Evolutionary conservation across 2,888 invertebrate genomes (phyloP).

Genomic region (Psylliodes chrysocephalus): DNA sequence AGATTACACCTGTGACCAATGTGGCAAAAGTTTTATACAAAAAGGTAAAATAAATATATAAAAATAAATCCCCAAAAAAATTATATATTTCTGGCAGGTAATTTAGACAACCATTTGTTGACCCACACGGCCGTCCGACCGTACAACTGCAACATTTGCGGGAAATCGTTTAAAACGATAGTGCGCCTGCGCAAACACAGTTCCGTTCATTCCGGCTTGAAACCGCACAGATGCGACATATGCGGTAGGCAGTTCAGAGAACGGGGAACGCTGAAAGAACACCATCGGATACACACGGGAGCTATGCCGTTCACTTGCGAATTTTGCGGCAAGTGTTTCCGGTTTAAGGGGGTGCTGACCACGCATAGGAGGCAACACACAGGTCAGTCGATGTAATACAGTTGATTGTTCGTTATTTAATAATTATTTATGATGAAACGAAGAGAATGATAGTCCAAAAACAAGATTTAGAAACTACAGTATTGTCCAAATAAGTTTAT

Average conservation of each 20-base stretch:
- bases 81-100: constrained; percentile 47
- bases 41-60: constrained; percentile 61
- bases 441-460: too few species aligned
- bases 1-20: constrained; percentile 69
- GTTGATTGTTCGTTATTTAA: too few species aligned
- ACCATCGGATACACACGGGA: constrained; percentile 81
- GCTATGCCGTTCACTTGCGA: constrained; percentile 82
- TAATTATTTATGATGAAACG: too few species aligned
- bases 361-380: constrained; percentile 80
- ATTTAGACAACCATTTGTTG: constrained; percentile 68
- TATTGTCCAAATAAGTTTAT: too few species aligned
- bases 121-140: constrained; percentile 67
- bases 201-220: constrained; percentile 69
- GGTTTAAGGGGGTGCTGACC: constrained; percentile 80
- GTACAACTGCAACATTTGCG: constrained; percentile 65
- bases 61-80: too few species aligned
- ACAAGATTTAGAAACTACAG: too few species aligned
- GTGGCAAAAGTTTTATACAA: constrained; percentile 70
- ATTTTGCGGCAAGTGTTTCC: constrained; percentile 79
- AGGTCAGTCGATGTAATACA: constrained; percentile 51
- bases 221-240: constrained; percentile 71
- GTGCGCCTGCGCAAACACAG: constrained; percentile 68
- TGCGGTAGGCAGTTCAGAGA: constrained; percentile 74
- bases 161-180: constrained; percentile 69
- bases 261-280: constrained; percentile 77